Evolutionary conservation across 2,888 invertebrate species (phyloP).

Genomic region (Cataglyphis altisquamis): DNA sequence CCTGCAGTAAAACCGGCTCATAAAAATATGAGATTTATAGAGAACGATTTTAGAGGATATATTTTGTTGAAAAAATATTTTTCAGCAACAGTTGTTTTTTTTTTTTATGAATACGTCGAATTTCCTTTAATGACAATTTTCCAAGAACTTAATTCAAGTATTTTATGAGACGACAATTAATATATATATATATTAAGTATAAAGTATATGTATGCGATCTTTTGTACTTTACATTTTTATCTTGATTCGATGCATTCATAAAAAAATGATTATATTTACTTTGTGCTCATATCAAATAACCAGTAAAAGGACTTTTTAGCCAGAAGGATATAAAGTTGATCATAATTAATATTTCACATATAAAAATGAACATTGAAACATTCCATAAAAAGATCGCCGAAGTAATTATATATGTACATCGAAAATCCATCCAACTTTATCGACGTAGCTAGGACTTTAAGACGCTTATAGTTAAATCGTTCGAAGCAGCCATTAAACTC

Average conservation of each 20-base stretch:
- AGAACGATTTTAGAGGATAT: not conserved
- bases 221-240: not conserved
- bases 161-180: not conserved
- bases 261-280: not conserved
- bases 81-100: constrained; percentile 4
- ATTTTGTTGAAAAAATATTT: not conserved
- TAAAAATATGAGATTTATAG: constrained; percentile 20
- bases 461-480: constrained; percentile 32
- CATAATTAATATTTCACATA: constrained; percentile 30
- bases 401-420: constrained; percentile 27
- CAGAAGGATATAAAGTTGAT: constrained; percentile 33
- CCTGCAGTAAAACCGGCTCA: not conserved
- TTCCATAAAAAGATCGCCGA: not conserved
- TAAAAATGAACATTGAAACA: constrained; percentile 22
- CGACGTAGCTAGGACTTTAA: constrained; percentile 1
- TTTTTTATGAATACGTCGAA: not conserved
- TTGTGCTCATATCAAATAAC: not conserved
- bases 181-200: not conserved
- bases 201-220: not conserved
- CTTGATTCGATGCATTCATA: not conserved
- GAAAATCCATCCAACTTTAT: not conserved
- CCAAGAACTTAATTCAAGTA: not conserved
- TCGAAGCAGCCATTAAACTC: constrained; percentile 15
- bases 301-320: not conserved
- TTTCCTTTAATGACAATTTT: not conserved